A percentile compares a stretch with the other conserved stretches of the same genome.
phyloP scores from a whole-genome alignment of 1,140 invertebrate species.

The Meloidogyne exigua region DNA sequence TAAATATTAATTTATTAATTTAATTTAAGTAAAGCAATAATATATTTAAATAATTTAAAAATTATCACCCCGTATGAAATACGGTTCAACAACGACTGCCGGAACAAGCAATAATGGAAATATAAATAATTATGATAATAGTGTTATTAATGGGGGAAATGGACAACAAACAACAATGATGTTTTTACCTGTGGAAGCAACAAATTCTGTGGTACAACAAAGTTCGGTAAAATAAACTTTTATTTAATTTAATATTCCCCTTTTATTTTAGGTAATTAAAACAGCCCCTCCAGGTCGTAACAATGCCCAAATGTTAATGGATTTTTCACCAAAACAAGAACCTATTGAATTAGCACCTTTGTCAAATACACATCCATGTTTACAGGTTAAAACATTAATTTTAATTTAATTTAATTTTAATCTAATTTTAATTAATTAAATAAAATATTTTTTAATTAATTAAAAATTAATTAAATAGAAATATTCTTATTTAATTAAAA shows the following conservation, averaged over 20 bases:
- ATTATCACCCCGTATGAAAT: not conserved
- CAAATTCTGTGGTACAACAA: not conserved
- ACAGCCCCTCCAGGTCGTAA: slow-evolving; percentile 59
- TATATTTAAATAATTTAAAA: not conserved
- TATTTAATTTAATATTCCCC: not conserved
- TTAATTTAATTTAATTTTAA: not conserved
- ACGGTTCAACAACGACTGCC: not conserved
- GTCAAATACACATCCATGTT: slow-evolving; percentile 31
- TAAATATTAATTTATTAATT: no score
- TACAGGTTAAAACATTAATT: not conserved
- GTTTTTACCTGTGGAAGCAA: not conserved
- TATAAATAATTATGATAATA: not conserved
- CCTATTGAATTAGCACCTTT: slow-evolving; percentile 58
- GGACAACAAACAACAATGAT: not conserved
- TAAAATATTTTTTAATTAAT: no score
- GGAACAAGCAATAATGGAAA: not conserved
- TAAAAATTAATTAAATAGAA: no score
- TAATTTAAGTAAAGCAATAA: no score
- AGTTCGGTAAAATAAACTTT: not conserved
- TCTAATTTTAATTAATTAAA: no score
- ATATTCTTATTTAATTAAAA: no score
- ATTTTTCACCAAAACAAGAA: slow-evolving; percentile 59
- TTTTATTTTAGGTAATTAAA: slow-evolving; percentile 51
- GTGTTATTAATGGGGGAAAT: not conserved
- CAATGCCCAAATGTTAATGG: slow-evolving; percentile 27